Evolutionary conservation across 1,140 invertebrate species (phyloP).

Genomic region (Limonius californicus): DNA sequence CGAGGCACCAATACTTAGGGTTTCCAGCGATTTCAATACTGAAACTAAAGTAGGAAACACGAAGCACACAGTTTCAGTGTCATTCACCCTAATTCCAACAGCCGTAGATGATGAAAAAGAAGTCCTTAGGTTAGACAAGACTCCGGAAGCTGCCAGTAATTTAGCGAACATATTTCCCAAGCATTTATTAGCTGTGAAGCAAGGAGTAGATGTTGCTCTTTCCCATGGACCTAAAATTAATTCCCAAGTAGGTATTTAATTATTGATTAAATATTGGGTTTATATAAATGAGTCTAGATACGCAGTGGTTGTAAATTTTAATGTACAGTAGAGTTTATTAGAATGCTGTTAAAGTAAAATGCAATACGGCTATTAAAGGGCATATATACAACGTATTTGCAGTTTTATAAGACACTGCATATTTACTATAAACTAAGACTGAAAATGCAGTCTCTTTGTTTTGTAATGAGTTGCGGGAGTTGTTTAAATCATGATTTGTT

Average conservation of each 20-base stretch:
- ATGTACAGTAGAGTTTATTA: too few relatives aligned
- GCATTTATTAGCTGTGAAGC: slow-evolving; percentile 56
- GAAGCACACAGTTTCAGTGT: slow-evolving; percentile 56
- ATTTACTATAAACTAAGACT: too few relatives aligned
- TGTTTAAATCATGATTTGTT: too few relatives aligned
- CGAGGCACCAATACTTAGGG: slow-evolving; percentile 62
- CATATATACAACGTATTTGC: too few relatives aligned
- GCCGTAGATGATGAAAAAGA: slow-evolving; percentile 43
- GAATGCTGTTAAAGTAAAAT: too few relatives aligned
- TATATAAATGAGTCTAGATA: not conserved
- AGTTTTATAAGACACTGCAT: too few relatives aligned
- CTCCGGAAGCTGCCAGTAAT: slow-evolving; percentile 60
- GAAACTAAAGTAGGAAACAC: slow-evolving; percentile 64
- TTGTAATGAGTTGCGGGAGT: too few relatives aligned
- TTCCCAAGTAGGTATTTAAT: slow-evolving; percentile 46
- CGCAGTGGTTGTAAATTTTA: too few relatives aligned
- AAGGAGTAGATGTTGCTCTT: slow-evolving; percentile 62
- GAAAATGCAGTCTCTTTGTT: too few relatives aligned
- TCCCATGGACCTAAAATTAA: slow-evolving; percentile 67
- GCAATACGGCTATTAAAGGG: too few relatives aligned
- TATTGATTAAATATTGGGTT: not conserved
- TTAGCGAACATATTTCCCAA: slow-evolving; percentile 58
- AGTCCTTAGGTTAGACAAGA: slow-evolving; percentile 58
- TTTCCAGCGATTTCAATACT: slow-evolving; percentile 53
- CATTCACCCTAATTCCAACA: slow-evolving; percentile 54